Base-by-base conservation (phyloP, 1,140 invertebrate species). In the Homarus americanus region DNA sequence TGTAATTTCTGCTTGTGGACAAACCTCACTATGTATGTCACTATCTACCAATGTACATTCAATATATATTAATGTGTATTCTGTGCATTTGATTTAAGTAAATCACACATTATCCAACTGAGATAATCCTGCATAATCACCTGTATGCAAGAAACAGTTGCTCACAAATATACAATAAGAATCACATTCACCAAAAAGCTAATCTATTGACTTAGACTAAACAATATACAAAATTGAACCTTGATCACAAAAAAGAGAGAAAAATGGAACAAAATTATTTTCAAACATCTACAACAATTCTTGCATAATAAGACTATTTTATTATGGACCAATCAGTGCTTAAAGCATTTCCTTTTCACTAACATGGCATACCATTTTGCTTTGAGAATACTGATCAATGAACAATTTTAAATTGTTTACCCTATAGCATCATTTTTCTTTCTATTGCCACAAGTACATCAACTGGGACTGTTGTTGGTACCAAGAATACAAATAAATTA, bases 81-180 rank as follows among this genome's bases (percentile, higher is more conserved):
- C 80, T 90, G 88, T 90, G 88, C 80, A 83, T 83, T 90, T 84
- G 36, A 80, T 79, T 88, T 28, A 66, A 78, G 40, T 73, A 89
- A 80, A 89, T 75, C 88, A 87, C 84, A 87, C 84, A 90, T 90
- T 90, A 90, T 90, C 80, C 88, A 90, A 90, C 88, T 90, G 88
- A 83, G 72, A 90, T 84, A 90, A 76, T 90, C 88, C 36, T 76
- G 88, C 88, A 90, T 90, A 49, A 76, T 76, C 73, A 38, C 75
- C 44, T 58, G 82, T 90, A 83, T 90, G 73, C 80, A 90, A 76
- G 88, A 83, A 90, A 82, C 88, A 84, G 78, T 84, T 90, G 88
- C 88, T 90, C 88, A 90, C 80, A 90, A 90, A 90, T 90, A 90
- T 90, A 90, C 88, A 90, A 63, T 83, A 90, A 72, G 79, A 89